phyloP scores from a whole-genome alignment of 2,797 vertebrate species.

The Taeniopygia guttata region DNA sequence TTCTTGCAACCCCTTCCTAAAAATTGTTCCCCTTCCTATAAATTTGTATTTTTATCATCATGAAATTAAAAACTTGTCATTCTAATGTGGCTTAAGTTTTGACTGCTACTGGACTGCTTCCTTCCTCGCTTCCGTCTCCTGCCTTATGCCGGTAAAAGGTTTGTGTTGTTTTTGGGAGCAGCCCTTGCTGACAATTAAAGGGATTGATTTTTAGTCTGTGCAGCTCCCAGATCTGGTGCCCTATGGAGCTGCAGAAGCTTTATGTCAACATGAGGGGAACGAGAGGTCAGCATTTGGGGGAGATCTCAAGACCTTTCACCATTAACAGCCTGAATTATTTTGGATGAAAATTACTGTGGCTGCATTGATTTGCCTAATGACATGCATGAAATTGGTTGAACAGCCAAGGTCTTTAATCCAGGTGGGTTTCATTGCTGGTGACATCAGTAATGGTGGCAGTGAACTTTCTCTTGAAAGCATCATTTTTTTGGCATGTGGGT shows the following conservation, averaged over 20 bases:
- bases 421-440: background rate
- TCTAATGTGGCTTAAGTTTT: background rate
- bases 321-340: background rate
- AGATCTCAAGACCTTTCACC: background rate
- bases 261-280: background rate
- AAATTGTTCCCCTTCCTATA: background rate
- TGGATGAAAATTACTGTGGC: background rate
- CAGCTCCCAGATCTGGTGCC: background rate
- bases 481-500: background rate
- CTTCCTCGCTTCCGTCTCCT: background rate
- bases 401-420: background rate
- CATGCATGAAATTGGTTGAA: background rate
- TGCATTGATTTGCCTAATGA: background rate
- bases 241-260: background rate
- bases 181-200: background rate
- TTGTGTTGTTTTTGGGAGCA: background rate
- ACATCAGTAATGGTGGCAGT: fast-evolving
- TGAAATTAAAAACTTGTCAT: background rate
- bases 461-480: background rate
- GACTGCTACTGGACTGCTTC: background rate
- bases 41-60: background rate
- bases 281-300: background rate
- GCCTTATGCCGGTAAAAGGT: background rate
- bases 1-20: background rate
- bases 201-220: background rate